Evolutionary conservation across 2,113 vertebrate genomes (phyloP).

Genomic region (Romanogobio albipinnatus): DNA sequence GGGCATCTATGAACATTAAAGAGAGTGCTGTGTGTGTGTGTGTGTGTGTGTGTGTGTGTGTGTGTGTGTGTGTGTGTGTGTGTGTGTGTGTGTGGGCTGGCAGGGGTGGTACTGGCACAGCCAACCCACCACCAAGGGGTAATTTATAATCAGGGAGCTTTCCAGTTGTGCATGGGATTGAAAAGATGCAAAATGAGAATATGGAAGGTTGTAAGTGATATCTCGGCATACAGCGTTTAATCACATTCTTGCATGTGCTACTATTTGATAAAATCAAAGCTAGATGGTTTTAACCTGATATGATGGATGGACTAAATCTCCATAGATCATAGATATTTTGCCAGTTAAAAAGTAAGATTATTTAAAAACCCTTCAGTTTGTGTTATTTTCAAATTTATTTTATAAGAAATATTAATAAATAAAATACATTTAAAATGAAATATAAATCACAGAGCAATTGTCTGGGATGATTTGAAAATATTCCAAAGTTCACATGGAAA

Average conservation of each 20-base stretch:
- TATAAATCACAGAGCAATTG: background rate
- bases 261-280: background rate
- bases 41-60: too few relatives aligned
- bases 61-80: too few relatives aligned
- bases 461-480: background rate
- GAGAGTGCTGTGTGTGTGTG: conserved; percentile 16
- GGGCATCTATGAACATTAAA: conserved; percentile 47
- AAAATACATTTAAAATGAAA: background rate
- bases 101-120: conserved; percentile 24
- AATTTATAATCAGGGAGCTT: conserved; percentile 52
- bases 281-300: background rate
- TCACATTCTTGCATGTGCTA: background rate
- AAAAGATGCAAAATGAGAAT: background rate
- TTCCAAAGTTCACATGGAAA: background rate
- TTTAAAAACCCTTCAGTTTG: background rate
- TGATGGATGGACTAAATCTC: background rate
- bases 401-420: background rate
- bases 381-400: background rate
- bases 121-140: conserved; percentile 36
- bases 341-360: background rate
- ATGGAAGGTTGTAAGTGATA: background rate
- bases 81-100: background rate
- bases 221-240: background rate
- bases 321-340: background rate
- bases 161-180: conserved; percentile 16